Evolutionary conservation across 2,797 vertebrate genomes (phyloP).

Genomic region (Pachyuromys duprasi): DNA sequence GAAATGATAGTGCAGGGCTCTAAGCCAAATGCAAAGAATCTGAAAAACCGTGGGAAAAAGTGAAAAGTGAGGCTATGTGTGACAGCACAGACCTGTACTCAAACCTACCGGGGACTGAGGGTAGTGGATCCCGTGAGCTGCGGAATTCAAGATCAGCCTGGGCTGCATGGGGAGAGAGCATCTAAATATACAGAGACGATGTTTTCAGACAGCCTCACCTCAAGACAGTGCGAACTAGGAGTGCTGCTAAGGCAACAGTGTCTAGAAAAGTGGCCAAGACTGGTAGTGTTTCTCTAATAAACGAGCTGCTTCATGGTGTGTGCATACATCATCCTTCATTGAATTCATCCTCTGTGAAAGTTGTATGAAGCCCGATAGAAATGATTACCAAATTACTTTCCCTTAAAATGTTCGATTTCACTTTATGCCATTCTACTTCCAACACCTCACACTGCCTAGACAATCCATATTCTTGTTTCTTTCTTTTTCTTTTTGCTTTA

Average conservation of each 20-base stretch:
- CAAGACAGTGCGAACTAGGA: background rate
- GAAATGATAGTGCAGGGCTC: constrained; percentile 16
- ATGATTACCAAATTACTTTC: background rate
- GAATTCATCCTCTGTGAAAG: no score
- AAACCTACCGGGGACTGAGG: background rate
- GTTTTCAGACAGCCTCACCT: background rate
- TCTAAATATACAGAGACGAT: background rate
- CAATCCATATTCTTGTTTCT: background rate
- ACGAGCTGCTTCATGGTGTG: background rate
- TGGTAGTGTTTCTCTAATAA: background rate
- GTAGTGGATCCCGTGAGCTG: background rate
- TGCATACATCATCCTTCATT: no score
- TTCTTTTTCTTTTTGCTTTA: background rate
- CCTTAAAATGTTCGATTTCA: constrained; percentile 39
- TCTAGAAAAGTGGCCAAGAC: background rate
- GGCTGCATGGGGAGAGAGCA: background rate
- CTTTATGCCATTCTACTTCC: background rate
- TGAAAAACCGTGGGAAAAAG: background rate
- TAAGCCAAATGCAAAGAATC: background rate
- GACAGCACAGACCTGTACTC: no score
- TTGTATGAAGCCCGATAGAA: background rate
- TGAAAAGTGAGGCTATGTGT: no score
- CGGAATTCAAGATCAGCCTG: background rate
- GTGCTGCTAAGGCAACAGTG: background rate
- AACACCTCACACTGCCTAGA: background rate